Evolutionary conservation across 30 jellyfish, hydroid and myxozoan genomes (phyloP).

Genomic region (Nemopilema nomurai): DNA sequence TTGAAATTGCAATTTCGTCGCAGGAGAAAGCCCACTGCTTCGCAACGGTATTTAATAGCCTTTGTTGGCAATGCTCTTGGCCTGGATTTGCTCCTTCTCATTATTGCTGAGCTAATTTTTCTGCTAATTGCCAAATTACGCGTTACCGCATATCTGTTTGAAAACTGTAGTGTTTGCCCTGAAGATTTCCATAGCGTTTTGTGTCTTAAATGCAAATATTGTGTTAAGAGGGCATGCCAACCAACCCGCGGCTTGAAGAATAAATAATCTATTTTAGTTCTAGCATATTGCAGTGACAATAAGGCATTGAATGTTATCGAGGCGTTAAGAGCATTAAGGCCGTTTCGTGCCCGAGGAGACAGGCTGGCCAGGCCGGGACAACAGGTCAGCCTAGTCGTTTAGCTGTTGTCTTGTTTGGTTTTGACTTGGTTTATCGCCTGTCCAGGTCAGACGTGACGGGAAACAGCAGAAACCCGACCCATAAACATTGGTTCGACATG

Average conservation of each 20-base stretch:
- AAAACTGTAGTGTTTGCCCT: not conserved
- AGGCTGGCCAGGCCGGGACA: not conserved
- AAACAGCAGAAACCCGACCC: not conserved
- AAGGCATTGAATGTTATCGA: conserved; percentile 10
- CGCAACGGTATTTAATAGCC: not conserved
- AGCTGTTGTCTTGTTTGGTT: not conserved
- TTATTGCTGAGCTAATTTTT: not conserved
- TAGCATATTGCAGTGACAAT: conserved; percentile 13
- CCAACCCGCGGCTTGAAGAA: not conserved
- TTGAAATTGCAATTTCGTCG: too few species aligned
- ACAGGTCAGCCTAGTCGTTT: conserved; percentile 47
- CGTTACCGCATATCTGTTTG: not conserved
- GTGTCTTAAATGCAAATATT: not conserved
- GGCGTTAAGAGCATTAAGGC: conserved; percentile 19
- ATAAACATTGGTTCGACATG: conserved; percentile 2
- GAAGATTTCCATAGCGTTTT: not conserved
- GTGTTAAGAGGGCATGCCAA: not conserved
- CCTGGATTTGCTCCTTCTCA: not conserved
- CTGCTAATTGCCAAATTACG: not conserved
- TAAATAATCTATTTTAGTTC: conserved; percentile 19
- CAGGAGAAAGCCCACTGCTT: not conserved
- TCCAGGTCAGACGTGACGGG: conserved; percentile 16
- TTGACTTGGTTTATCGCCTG: not conserved
- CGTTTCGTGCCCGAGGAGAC: not conserved
- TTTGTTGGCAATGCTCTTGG: not conserved